Evolutionary conservation across 2,797 vertebrate species (phyloP), one percentile per base, ranked within the genome.

Genomic region (Myotis findleyi): DNA sequence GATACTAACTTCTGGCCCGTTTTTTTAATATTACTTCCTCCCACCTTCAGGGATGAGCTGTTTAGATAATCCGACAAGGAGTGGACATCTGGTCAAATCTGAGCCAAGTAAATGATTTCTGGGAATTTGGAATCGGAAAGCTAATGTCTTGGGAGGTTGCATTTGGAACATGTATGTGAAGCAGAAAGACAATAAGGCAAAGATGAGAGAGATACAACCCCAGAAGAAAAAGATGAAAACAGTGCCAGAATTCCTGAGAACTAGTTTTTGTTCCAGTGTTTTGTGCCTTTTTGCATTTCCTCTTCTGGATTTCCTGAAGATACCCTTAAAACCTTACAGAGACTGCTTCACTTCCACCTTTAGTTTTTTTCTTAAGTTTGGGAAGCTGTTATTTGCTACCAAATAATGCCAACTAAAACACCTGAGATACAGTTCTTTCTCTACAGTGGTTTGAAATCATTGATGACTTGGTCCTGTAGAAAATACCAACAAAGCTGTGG

Each of bases 391-490:
- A 33, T 27, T 94, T 89, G 25, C 21, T 55, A 81, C 49, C 33
- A 93, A 57, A 41, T 69, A 89, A 75, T 95, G 25, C 33, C 62
- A 81, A 33, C 36, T 69, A 76, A 87, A 66, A 66, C 49, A 72
- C 51, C 41, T 76, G 55, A 55, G 49, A 38, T 64, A 71, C 1
- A 80, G 6, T 62, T 75, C 30, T 57, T 93, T 71, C 44, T 88
- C 27, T 51, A 53, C 11, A 23, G 4, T 44, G 33, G 41, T 86
- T 66, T 91, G 81, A 87, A 87, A 53, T 80, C 75, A 36, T 79
- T 92, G 64, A 71, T 89, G 49, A 79, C 36, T 87, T 90, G 49
- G 23, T 90, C 9, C 33, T 88, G 11, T 49, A 89, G 92, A 47
- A 93, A 85, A 59, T 82, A 62, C 2, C 23, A 93, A 23, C n/a